These are phyloP conservation scores for Ectemnius lituratus DNA, from an alignment of 2,888 invertebrate genomes.

Conservation along the genomic window DNA sequence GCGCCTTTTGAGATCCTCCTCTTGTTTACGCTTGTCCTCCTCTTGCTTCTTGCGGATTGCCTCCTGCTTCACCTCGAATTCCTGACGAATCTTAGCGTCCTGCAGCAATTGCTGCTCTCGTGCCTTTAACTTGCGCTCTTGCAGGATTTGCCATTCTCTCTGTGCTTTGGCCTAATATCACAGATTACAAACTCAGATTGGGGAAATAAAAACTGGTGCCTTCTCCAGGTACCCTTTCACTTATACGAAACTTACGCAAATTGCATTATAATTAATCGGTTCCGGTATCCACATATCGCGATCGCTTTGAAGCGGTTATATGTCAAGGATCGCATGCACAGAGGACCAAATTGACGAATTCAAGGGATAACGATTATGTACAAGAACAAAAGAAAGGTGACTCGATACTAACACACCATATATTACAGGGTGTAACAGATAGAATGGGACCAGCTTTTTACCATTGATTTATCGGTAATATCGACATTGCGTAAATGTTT, in stretches of 20 bases:
- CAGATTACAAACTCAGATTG: too few relatives aligned
- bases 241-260: conserved; percentile 16
- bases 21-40: conserved; percentile 80
- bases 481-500: too few relatives aligned
- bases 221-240: too few relatives aligned
- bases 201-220: neutral
- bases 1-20: conserved; percentile 79
- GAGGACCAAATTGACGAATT: neutral
- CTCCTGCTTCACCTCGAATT: conserved; percentile 85
- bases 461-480: too few relatives aligned
- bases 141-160: conserved; percentile 82
- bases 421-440: too few relatives aligned
- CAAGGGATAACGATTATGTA: neutral
- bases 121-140: conserved; percentile 80
- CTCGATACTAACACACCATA: too few relatives aligned
- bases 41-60: conserved; percentile 80
- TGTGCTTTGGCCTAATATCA: conserved; percentile 78
- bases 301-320: conserved; percentile 9
- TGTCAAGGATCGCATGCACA: neutral
- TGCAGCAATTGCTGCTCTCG: conserved; percentile 81
- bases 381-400: neutral
- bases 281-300: conserved; percentile 43
- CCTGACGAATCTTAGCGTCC: conserved; percentile 82
- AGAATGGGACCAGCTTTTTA: too few relatives aligned
- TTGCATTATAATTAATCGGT: conserved; percentile 23